These are phyloP conservation scores for Halocynthia aurantium DNA, from an alignment of 23 tunicate species.

Conservation along the genomic window DNA sequence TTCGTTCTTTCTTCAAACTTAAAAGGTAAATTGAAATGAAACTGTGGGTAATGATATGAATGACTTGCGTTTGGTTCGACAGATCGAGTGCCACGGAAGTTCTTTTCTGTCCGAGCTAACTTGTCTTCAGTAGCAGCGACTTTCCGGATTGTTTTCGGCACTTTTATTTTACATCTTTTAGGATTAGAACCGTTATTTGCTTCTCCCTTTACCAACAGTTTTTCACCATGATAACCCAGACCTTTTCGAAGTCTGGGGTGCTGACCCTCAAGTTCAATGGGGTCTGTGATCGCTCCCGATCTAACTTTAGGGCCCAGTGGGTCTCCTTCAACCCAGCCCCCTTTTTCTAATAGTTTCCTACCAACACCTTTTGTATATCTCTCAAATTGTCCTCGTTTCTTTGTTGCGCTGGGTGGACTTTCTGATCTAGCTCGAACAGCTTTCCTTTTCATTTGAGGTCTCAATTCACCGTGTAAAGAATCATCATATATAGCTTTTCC, in stretches of 20 bases:
- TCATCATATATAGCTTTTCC: constrained; percentile 25
- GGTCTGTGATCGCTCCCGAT: constrained; percentile 43
- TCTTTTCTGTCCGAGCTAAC: background rate
- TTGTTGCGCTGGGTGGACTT: constrained; percentile 1
- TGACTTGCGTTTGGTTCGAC: constrained; percentile 68
- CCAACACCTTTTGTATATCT: constrained; percentile 64
- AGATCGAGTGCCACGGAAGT: constrained; percentile 15
- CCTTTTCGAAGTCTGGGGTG: constrained; percentile 29
- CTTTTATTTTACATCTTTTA: background rate
- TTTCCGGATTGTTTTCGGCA: background rate
- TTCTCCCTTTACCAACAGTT: background rate
- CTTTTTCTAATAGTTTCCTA: constrained; percentile 36
- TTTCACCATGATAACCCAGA: constrained; percentile 52
- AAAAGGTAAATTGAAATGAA: constrained; percentile 33
- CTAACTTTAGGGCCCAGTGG: constrained; percentile 32
- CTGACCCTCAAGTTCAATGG: constrained; percentile 65
- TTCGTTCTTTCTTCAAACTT: constrained; percentile 10
- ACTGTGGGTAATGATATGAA: constrained; percentile 67
- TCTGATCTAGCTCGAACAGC: constrained; percentile 12
- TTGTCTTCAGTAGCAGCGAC: too few species aligned
- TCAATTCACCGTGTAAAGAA: constrained; percentile 2
- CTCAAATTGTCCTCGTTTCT: constrained; percentile 31
- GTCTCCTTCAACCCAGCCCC: constrained; percentile 59
- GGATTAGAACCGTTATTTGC: background rate
- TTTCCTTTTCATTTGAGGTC: constrained; percentile 4